These are phyloP conservation scores for Ganaspis sp. DNA, from an alignment of 1,140 invertebrate genomes.

Conservation along the genomic window DNA sequence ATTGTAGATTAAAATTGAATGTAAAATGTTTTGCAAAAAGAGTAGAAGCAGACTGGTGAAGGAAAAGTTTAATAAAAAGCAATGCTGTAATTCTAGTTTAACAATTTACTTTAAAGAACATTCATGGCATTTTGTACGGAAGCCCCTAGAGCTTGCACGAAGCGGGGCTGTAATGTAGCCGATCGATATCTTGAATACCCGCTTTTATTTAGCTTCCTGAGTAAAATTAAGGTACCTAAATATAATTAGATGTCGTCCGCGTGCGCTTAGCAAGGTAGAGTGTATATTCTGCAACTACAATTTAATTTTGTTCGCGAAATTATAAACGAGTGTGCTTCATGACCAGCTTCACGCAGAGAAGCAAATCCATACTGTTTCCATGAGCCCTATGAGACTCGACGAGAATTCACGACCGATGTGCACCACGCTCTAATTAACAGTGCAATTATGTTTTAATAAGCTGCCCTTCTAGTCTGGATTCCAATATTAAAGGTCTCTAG, in stretches of 20 bases:
- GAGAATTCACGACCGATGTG: conserved; percentile 12
- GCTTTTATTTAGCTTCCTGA: conserved; percentile 33
- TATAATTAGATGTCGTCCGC: conserved; percentile 64
- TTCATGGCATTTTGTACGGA: not conserved
- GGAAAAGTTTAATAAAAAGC: not conserved
- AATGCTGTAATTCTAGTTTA: not conserved
- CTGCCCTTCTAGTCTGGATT: conserved; percentile 47
- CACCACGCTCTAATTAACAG: conserved; percentile 50
- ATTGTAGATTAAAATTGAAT: too few relatives aligned
- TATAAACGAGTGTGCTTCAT: conserved; percentile 63
- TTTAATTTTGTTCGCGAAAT: conserved; percentile 63
- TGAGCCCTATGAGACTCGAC: conserved; percentile 43
- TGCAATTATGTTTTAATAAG: conserved; percentile 60
- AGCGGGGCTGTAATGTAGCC: conserved; percentile 33
- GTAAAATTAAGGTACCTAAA: conserved; percentile 62
- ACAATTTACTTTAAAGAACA: not conserved
- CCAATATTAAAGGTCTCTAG: conserved; percentile 40
- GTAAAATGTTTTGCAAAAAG: too few relatives aligned
- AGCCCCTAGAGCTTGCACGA: not conserved
- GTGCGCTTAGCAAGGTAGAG: conserved; percentile 57
- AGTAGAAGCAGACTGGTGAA: too few relatives aligned
- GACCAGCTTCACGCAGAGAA: conserved; percentile 48
- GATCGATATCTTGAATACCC: conserved; percentile 3
- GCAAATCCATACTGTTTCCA: conserved; percentile 48
- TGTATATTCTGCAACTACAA: conserved; percentile 63